Percentiles rank a stretch among this genome's conserved stretches.
Conservation (phyloP, 2,888 invertebrate genomes). For the Gari tellinella region DNA sequence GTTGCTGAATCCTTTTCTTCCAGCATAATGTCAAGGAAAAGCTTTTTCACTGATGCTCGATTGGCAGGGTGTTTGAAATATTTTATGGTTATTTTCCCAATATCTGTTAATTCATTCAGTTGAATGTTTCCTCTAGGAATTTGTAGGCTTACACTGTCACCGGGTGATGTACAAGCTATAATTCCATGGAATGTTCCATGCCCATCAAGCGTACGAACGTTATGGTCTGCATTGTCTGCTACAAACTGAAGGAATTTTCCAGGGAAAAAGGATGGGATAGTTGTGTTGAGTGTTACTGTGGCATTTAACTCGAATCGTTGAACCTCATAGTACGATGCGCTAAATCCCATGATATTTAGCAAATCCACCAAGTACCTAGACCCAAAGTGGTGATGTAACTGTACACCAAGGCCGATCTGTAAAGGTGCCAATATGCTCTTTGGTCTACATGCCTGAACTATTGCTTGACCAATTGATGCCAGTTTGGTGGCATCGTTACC, state of each 20-base stretch:
- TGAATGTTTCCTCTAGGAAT: constrained; percentile 18
- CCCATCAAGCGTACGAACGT: constrained; percentile 63
- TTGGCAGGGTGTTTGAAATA: constrained; percentile 7
- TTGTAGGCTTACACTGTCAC: background rate
- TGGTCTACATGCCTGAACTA: constrained; percentile 62
- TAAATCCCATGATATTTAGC: constrained; percentile 60
- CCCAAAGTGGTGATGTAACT: constrained; percentile 63
- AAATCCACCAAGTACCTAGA: constrained; percentile 66
- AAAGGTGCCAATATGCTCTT: constrained; percentile 57
- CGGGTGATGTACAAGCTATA: constrained; percentile 46
- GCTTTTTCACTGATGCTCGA: background rate
- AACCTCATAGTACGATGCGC: constrained; percentile 47
- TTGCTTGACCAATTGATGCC: constrained; percentile 62
- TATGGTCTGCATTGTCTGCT: constrained; percentile 74
- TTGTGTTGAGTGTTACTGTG: background rate
- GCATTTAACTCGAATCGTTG: constrained; percentile 24
- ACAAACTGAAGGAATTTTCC: constrained; percentile 61
- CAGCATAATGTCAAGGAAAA: background rate
- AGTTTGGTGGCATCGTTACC: constrained; percentile 40
- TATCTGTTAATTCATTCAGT: constrained; percentile 3
- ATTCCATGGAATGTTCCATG: constrained; percentile 59
- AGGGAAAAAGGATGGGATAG: constrained; percentile 12
- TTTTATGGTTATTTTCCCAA: constrained; percentile 27
- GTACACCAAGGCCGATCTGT: constrained; percentile 63
- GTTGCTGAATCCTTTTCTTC: background rate